Percentiles rank a stretch among this genome's conserved stretches.
These are phyloP conservation scores for Entosphenus tridentatus DNA, from an alignment of 2,113 vertebrate species.

Conservation along the genomic window DNA sequence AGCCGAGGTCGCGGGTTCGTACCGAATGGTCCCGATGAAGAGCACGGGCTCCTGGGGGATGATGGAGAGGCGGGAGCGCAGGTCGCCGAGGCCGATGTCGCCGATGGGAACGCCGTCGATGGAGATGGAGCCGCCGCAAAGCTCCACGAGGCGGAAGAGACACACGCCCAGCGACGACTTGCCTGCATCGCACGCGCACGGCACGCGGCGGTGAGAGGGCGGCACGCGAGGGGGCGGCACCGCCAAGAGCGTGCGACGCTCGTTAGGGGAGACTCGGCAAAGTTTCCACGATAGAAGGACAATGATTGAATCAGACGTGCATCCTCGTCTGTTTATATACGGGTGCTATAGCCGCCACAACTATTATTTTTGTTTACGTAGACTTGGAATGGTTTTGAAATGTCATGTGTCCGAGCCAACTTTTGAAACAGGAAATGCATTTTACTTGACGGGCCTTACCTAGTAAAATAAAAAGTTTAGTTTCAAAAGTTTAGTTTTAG, in stretches of 20 bases:
- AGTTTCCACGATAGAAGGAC: too few species aligned
- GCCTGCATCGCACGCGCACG: slow-evolving; percentile 21
- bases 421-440: neutral
- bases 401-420: too few species aligned
- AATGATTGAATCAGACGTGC: too few species aligned
- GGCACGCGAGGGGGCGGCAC: neutral
- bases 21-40: slow-evolving; percentile 72
- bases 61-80: slow-evolving; percentile 72
- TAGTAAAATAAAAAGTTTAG: neutral
- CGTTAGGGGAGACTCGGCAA: too few species aligned
- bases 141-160: slow-evolving; percentile 54
- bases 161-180: slow-evolving; percentile 70
- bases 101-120: slow-evolving; percentile 60
- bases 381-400: too few species aligned
- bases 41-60: slow-evolving; percentile 76
- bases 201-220: neutral
- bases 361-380: too few species aligned
- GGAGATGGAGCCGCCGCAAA: slow-evolving; percentile 58
- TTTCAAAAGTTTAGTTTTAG: neutral
- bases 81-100: slow-evolving; percentile 63
- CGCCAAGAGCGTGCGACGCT: too few species aligned
- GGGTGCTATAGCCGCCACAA: too few species aligned
- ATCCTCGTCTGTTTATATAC: too few species aligned
- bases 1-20: slow-evolving; percentile 10
- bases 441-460: neutral